These are phyloP conservation scores for Xestobium rufovillosum DNA, from an alignment of 2,888 invertebrate species.

Conservation along the genomic window DNA sequence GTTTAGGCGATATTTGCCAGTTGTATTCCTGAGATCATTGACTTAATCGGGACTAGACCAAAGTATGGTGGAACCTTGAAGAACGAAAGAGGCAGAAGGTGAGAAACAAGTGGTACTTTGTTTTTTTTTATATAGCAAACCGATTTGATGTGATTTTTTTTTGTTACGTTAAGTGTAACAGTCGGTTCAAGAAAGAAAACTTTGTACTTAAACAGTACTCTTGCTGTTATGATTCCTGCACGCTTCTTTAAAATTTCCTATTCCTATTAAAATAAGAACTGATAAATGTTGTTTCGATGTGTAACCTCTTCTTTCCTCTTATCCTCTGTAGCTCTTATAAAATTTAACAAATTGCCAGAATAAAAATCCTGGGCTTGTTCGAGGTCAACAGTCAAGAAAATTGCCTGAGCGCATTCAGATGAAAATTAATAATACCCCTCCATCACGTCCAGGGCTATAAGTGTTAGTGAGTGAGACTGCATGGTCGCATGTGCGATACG, in stretches of 20 bases:
- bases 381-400: constrained; percentile 13
- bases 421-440: too few species aligned
- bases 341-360: too few species aligned
- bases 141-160: background rate
- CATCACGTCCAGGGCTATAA: constrained; percentile 23
- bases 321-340: background rate
- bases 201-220: constrained; percentile 49
- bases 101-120: constrained; percentile 49
- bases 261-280: too few species aligned
- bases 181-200: constrained; percentile 27
- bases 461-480: constrained; percentile 38
- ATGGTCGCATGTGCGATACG: constrained; percentile 33
- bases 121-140: constrained; percentile 16
- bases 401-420: too few species aligned
- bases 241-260: too few species aligned
- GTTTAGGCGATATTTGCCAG: constrained; percentile 99
- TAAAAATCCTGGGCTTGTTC: constrained; percentile 41
- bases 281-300: constrained; percentile 53
- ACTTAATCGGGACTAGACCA: constrained; percentile 99
- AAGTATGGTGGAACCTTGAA: constrained; percentile 99
- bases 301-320: constrained; percentile 42
- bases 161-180: too few species aligned
- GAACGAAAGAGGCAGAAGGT: constrained; percentile 99
- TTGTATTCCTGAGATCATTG: constrained; percentile 99
- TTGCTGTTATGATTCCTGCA: constrained; percentile 50